A percentile compares a stretch with the other conserved stretches of the same genome.
phyloP scores from a whole-genome alignment of 2,888 invertebrate genomes.

The Drosophila atroscutellata region DNA sequence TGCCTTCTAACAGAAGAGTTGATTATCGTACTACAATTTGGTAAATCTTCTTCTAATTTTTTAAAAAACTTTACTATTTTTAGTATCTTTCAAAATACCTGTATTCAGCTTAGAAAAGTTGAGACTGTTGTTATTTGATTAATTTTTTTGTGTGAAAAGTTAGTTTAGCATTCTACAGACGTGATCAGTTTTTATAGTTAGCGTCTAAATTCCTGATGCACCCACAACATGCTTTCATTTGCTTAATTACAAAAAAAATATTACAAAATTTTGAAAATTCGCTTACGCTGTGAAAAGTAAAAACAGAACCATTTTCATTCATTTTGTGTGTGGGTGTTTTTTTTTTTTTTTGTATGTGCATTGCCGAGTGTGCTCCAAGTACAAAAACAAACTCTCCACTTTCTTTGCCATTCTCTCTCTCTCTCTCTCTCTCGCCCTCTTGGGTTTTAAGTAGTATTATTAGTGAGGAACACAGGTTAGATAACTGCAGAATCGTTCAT shows the following conservation, averaged over 20 bases:
- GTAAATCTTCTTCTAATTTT: not conserved
- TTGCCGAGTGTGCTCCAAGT: slow-evolving; percentile 56
- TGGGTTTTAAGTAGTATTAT: slow-evolving; percentile 50
- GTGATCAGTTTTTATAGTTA: slow-evolving; percentile 17
- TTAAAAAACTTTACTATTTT: not conserved
- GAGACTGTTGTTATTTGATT: slow-evolving; percentile 16
- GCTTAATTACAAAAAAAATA: slow-evolving; percentile 31
- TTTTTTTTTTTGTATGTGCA: slow-evolving; percentile 37
- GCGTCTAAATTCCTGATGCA: slow-evolving; percentile 33
- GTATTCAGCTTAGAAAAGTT: not conserved
- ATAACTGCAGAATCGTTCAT: slow-evolving; percentile 28
- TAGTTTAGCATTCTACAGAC: slow-evolving; percentile 41
- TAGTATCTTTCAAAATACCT: not conserved
- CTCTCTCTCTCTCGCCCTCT: slow-evolving; percentile 1
- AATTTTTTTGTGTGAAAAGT: slow-evolving; percentile 32
- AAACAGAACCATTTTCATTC: slow-evolving; percentile 77
- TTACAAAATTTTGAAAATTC: slow-evolving; percentile 71
- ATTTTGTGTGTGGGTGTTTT: slow-evolving; percentile 40
- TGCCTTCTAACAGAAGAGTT: not conserved
- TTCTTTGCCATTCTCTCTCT: slow-evolving; percentile 15
- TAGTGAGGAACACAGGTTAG: slow-evolving; percentile 50
- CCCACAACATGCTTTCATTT: slow-evolving; percentile 45
- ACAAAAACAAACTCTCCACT: slow-evolving; percentile 36
- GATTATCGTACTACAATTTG: not conserved
- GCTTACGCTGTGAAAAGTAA: slow-evolving; percentile 83